phyloP scores from a whole-genome alignment of 2,888 invertebrate genomes.

The Heliconius aoede region DNA sequence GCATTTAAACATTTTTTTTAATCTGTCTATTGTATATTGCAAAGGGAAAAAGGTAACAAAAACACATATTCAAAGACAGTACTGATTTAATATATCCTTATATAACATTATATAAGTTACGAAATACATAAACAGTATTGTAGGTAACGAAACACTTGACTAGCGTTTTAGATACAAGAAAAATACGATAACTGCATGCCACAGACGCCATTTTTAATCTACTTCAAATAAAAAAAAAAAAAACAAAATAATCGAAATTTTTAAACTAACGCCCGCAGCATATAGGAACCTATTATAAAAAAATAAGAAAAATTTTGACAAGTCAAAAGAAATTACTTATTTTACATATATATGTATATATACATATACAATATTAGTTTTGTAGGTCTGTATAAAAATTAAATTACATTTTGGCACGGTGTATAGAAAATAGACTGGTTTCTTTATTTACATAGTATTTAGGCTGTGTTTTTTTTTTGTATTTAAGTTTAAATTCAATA shows the following conservation, averaged over 20 bases:
- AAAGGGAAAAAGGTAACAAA: not conserved
- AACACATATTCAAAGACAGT: conserved; percentile 63
- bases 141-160: conserved; percentile 83
- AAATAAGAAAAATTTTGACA: conserved; percentile 26
- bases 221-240: conserved; percentile 1
- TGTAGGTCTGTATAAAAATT: conserved; percentile 47
- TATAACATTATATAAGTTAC: conserved; percentile 79
- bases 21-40: too few relatives aligned
- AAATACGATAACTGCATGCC: conserved; percentile 40
- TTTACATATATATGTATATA: not conserved
- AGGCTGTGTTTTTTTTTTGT: conserved; percentile 43
- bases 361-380: conserved; percentile 7
- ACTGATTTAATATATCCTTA: conserved; percentile 79
- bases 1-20: too few relatives aligned
- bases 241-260: conserved; percentile 39
- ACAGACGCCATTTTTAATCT: conserved; percentile 43
- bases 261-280: conserved; percentile 41
- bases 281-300: conserved; percentile 45
- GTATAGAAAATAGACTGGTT: conserved; percentile 64
- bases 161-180: conserved; percentile 74
- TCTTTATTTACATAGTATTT: conserved; percentile 56
- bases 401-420: conserved; percentile 69
- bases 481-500: conserved; percentile 39
- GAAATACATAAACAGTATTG: conserved; percentile 80
- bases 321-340: conserved; percentile 1